Evolutionary conservation across 2,888 invertebrate genomes (phyloP).

Genomic region (Tineola bisselliella): DNA sequence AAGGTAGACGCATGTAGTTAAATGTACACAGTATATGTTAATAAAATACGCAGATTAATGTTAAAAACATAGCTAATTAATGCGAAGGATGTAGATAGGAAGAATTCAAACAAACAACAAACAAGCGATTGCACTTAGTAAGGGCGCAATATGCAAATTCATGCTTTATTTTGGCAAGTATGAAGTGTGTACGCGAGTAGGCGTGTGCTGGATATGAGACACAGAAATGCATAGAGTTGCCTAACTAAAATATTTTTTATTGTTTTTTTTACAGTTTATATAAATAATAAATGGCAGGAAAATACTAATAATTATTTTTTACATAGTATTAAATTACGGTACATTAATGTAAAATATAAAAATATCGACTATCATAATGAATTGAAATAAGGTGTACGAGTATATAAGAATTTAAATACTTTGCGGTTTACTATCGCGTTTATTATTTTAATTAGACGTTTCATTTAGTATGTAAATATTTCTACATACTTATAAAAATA

Average conservation of each 20-base stretch:
- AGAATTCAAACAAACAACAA: conserved; percentile 45
- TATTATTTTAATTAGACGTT: no score
- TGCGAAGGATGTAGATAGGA: conserved; percentile 21
- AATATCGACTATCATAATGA: no score
- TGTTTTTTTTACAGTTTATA: no score
- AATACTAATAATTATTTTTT: no score
- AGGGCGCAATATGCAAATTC: conserved; percentile 62
- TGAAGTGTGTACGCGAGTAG: conserved; percentile 44
- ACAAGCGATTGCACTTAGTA: conserved; percentile 66
- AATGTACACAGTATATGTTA: not conserved
- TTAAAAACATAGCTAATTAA: conserved; percentile 11
- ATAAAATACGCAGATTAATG: not conserved
- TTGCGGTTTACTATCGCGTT: no score
- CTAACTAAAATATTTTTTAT: not conserved
- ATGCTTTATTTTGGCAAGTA: conserved; percentile 38
- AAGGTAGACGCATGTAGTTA: not conserved
- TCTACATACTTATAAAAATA: not conserved
- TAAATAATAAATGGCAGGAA: no score
- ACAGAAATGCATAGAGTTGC: conserved; percentile 24
- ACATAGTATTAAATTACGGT: no score
- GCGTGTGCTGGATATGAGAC: conserved; percentile 26
- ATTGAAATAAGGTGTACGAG: no score
- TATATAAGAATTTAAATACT: no score
- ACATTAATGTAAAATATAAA: no score
- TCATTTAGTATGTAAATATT: no score